Evolutionary conservation across 2,888 invertebrate species (phyloP).

Genomic region (Acanthosoma haemorrhoidale): DNA sequence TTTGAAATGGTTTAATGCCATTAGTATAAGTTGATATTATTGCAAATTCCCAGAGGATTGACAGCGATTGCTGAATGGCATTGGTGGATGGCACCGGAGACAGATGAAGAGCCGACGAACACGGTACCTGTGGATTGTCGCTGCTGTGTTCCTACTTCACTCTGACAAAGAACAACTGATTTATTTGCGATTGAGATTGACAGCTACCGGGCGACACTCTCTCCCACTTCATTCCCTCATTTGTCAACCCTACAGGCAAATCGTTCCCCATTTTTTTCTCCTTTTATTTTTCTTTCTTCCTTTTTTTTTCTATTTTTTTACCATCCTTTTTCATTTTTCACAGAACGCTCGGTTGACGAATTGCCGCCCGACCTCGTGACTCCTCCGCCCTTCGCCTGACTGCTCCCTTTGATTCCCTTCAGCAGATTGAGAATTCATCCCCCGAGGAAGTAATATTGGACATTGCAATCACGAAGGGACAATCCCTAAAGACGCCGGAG

Average conservation of each 20-base stretch:
- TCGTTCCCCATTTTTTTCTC: neutral
- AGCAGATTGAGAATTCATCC: constrained; percentile 12
- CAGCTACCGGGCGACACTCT: too few species aligned
- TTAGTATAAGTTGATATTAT: neutral
- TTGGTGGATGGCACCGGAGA: neutral
- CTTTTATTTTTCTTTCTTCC: neutral
- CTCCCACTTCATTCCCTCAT: constrained; percentile 6
- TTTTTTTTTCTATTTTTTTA: neutral
- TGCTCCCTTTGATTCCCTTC: constrained; percentile 3
- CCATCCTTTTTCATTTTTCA: constrained; percentile 7
- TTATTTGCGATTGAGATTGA: neutral
- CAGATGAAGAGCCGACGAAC: neutral
- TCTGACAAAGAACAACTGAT: constrained; percentile 9
- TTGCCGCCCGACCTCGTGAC: neutral
- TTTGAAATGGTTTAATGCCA: too few species aligned
- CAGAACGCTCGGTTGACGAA: neutral
- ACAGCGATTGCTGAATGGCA: neutral
- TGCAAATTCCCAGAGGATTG: neutral
- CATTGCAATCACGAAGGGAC: constrained; percentile 8
- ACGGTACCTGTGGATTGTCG: constrained; percentile 3
- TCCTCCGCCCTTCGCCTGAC: neutral
- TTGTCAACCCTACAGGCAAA: constrained; percentile 3
- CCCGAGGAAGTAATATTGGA: constrained; percentile 4
- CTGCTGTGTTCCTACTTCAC: neutral
- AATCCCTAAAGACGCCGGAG: neutral